Percentiles rank a stretch among this genome's conserved stretches.
Evolutionary conservation across 2,797 vertebrate species (phyloP).

Genomic region (Astyanax mexicanus): DNA sequence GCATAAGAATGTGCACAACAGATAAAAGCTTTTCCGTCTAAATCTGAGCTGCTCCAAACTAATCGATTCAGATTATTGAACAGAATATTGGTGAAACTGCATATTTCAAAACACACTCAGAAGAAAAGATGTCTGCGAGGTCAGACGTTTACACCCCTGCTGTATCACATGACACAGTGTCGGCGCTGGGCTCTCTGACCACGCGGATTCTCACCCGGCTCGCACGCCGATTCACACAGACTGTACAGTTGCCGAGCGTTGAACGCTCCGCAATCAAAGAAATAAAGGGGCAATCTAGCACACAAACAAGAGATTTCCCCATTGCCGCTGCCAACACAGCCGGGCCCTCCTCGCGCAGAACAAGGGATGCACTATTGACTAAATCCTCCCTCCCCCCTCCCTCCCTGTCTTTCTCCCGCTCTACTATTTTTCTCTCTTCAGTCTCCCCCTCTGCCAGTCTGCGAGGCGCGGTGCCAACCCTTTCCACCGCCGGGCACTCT

Average conservation of each 20-base stretch:
- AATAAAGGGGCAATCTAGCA: slow-evolving; percentile 84
- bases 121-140: neutral
- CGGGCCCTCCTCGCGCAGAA: slow-evolving; percentile 82
- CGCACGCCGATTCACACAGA: slow-evolving; percentile 66
- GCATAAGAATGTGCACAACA: too few species aligned
- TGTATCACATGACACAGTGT: slow-evolving; percentile 33
- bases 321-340: slow-evolving; percentile 77
- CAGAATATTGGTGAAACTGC: neutral
- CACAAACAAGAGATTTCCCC: slow-evolving; percentile 82
- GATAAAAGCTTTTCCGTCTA: too few species aligned
- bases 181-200: slow-evolving; percentile 24
- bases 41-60: too few species aligned
- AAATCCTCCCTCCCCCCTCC: slow-evolving; percentile 62
- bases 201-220: slow-evolving; percentile 24
- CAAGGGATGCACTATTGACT: slow-evolving; percentile 84
- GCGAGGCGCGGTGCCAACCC: slow-evolving; percentile 83
- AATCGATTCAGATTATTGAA: neutral
- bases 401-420: slow-evolving; percentile 60
- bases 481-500: slow-evolving; percentile 83
- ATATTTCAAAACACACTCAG: neutral
- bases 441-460: slow-evolving; percentile 78
- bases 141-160: neutral
- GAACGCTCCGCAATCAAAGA: slow-evolving; percentile 82
- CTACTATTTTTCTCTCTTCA: slow-evolving; percentile 66
- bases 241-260: slow-evolving; percentile 73